A percentile compares a stretch with the other conserved stretches of the same genome.
phyloP scores from a whole-genome alignment of 2,797 vertebrate genomes.

The Phataginus tricuspis region DNA sequence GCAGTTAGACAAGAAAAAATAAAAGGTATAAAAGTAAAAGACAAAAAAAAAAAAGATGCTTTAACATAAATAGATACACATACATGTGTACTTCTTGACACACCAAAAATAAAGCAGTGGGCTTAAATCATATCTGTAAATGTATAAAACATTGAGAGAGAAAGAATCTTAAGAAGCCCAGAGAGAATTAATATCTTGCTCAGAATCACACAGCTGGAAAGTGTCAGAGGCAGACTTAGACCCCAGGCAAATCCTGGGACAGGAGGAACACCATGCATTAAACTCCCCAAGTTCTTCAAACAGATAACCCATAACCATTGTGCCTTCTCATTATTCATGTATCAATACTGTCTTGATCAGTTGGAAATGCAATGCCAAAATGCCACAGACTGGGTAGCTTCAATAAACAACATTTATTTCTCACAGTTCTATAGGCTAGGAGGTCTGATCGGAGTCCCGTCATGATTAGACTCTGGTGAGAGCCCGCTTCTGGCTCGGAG shows the following conservation, averaged over 20 bases:
- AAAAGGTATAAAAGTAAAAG: not conserved
- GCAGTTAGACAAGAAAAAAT: constrained; percentile 28
- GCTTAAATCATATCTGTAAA: not conserved
- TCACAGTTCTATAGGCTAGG: not conserved
- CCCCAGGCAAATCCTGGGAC: not conserved
- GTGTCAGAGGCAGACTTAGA: not conserved
- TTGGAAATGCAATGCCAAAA: not conserved
- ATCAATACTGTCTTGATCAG: not conserved
- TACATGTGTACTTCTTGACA: not conserved
- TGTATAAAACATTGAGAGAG: not conserved
- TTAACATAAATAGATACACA: not conserved
- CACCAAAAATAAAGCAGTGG: not conserved
- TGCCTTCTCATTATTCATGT: not conserved
- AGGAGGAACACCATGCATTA: not conserved
- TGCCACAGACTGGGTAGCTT: not conserved
- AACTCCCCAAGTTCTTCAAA: not conserved
- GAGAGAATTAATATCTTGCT: not conserved
- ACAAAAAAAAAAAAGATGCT: not conserved
- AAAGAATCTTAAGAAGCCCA: not conserved
- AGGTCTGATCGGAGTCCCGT: not conserved
- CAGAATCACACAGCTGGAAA: not conserved
- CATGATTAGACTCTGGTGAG: not conserved
- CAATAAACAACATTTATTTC: not conserved
- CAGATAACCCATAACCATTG: not conserved
- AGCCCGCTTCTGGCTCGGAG: too few species aligned